Evolutionary conservation across 2,797 vertebrate species (phyloP).

Genomic region (Melanitta fusca): DNA sequence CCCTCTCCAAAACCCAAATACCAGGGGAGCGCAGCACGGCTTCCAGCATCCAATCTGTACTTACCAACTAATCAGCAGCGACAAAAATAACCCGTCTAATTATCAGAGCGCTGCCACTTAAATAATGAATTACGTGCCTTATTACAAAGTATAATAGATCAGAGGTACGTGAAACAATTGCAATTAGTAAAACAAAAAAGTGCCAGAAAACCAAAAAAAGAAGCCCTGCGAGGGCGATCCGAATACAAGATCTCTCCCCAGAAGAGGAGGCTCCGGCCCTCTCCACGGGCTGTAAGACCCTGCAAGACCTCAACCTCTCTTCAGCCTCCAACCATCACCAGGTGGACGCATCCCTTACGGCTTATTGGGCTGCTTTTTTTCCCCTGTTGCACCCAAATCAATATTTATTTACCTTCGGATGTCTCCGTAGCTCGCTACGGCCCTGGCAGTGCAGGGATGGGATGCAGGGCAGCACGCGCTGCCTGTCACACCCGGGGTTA

Average conservation of each 20-base stretch:
- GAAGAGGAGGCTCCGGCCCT: background rate
- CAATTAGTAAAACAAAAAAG: conserved; percentile 65
- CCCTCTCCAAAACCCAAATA: conserved; percentile 33
- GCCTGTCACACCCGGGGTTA: conserved; percentile 45
- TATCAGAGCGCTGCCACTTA: conserved; percentile 57
- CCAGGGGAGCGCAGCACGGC: conserved; percentile 25
- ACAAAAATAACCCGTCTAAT: conserved; percentile 71
- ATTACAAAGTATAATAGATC: conserved; percentile 71
- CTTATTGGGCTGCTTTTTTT: background rate
- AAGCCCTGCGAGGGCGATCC: background rate
- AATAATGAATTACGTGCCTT: conserved; percentile 67
- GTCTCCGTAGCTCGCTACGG: conserved; percentile 32
- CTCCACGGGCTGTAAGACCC: rapidly evolving
- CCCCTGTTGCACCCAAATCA: background rate
- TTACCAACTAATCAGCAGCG: conserved; percentile 68
- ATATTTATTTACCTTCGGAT: conserved; percentile 34
- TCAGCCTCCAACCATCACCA: background rate
- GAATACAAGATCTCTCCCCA: background rate
- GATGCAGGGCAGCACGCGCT: conserved; percentile 45
- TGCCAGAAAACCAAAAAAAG: background rate
- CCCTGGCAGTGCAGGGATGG: conserved; percentile 53
- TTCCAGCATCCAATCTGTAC: conserved; percentile 64
- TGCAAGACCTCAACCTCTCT: background rate
- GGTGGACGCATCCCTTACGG: background rate
- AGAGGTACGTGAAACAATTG: conserved; percentile 55